These are phyloP conservation scores for Platygyra sinensis DNA, from an alignment of 64 coral and sea anemone species.

Conservation along the genomic window DNA sequence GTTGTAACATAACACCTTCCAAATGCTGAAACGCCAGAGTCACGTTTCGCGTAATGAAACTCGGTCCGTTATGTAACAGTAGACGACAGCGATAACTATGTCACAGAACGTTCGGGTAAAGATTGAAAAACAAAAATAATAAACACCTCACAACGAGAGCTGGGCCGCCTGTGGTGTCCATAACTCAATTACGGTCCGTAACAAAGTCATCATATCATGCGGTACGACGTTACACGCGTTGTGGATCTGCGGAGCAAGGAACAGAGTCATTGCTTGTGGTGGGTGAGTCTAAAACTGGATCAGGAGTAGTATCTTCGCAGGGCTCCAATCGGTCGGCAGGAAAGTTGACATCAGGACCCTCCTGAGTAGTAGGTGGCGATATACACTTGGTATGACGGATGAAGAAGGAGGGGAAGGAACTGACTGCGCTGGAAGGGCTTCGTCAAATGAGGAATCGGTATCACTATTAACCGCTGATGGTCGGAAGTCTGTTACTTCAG, in stretches of 20 bases:
- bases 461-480: background rate
- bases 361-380: background rate
- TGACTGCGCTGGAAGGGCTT: background rate
- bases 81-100: too few relatives aligned
- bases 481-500: background rate
- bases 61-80: too few relatives aligned
- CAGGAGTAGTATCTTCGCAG: background rate
- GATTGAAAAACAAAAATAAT: too few relatives aligned
- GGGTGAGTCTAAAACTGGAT: background rate
- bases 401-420: slow-evolving; percentile 2
- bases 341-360: too few relatives aligned
- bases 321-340: background rate
- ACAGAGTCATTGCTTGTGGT: background rate
- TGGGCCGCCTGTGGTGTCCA: too few relatives aligned
- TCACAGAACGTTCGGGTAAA: too few relatives aligned
- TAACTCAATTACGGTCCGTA: too few relatives aligned
- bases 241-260: background rate
- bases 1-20: too few relatives aligned
- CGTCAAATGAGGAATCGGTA: background rate
- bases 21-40: too few relatives aligned
- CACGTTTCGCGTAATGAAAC: too few relatives aligned
- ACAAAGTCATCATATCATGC: too few relatives aligned
- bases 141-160: too few relatives aligned
- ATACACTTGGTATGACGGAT: background rate
- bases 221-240: background rate